Evolutionary conservation across 2,888 invertebrate species (phyloP).

Genomic region (Yponomeuta malinellus): DNA sequence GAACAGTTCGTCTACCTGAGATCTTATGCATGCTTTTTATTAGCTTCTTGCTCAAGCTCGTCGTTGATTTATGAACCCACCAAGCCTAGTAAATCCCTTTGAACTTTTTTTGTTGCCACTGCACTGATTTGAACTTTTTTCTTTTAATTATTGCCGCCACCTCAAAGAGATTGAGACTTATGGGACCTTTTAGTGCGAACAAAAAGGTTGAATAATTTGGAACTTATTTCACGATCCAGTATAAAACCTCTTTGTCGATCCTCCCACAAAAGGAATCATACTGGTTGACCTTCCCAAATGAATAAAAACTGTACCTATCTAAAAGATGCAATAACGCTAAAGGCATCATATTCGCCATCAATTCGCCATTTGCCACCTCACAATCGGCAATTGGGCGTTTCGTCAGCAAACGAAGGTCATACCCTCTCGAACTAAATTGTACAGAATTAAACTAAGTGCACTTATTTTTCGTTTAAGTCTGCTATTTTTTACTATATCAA

Average conservation of each 20-base stretch:
- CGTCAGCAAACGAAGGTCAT: background rate
- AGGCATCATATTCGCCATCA: background rate
- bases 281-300: background rate
- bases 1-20: slow-evolving; percentile 54
- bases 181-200: background rate
- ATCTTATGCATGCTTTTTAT: slow-evolving; percentile 21
- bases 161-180: background rate
- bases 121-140: background rate
- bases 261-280: background rate
- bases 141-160: background rate
- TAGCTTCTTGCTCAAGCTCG: background rate
- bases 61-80: slow-evolving; percentile 18
- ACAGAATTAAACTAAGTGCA: too few relatives aligned
- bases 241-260: background rate
- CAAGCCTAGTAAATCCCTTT: background rate
- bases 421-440: too few relatives aligned
- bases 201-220: background rate
- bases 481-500: too few relatives aligned
- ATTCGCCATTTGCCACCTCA: background rate
- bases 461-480: too few relatives aligned
- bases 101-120: background rate
- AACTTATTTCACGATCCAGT: background rate
- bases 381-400: background rate
- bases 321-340: background rate
- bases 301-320: background rate